Evolutionary conservation across 2,888 invertebrate genomes (phyloP), one percentile per base, ranked within the genome.

Genomic region (Entomobrya proxima): DNA sequence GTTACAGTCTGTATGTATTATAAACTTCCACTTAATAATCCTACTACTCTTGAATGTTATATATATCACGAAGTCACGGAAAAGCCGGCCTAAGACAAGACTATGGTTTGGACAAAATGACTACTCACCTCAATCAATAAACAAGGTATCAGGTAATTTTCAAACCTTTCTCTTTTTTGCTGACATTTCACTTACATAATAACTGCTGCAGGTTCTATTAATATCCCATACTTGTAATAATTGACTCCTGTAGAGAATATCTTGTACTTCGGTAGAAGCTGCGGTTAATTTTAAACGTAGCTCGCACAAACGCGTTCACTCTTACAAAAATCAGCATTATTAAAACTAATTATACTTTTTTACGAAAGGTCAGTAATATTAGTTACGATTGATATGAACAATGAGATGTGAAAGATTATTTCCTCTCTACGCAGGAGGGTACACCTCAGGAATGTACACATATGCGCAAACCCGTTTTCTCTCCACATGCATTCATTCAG

Each of bases 331-430:
- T n/a, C n/a, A n/a, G 1, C 30, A 69, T 2, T 21, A 30, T 30
- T 67, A 67, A 21, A 24, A 50, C 72, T 72, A 30, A n/a, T n/a
- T n/a, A n/a, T n/a, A n/a, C n/a, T n/a, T 15, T 30, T 30, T 13
- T 15, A 75, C 13, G 15, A 55, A 52, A 55, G 74, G 74, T 75
- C 55, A 75, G 75, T 75, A 37, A 75, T 52, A 37, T 75, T 75
- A 75, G 75, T 27, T 75, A 75, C 52, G 32, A 55, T 67, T 79
- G 79, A 79, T 79, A 79, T 79, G 79, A 79, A 79, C 50, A 58
- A 24, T 79, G 79, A 79, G 67, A 79, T 67, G 64, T 79, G 79
- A 64, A 67, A 79, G 79, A 79, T 64, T n/a, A 67, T 44, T 44
- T 30, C 30, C 52, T 47, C 30, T 27, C 30, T 32, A 52, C 24